Conservation (phyloP, 2,113 vertebrate species). For the Tringa solitaria region DNA sequence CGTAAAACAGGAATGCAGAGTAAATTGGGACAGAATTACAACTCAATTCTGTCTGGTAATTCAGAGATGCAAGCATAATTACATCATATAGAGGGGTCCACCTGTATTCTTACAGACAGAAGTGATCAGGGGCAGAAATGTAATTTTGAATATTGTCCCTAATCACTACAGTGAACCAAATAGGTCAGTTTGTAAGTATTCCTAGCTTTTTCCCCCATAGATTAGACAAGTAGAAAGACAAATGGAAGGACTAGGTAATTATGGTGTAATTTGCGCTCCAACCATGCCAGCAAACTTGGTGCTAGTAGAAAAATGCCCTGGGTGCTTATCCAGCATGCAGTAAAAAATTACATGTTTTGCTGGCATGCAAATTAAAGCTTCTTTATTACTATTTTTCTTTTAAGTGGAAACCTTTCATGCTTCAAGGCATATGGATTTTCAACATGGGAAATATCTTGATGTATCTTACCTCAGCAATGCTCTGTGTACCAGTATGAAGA, state of each 20-base stretch:
- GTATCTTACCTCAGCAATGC: background rate
- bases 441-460: fast-evolving
- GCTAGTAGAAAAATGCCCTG: background rate
- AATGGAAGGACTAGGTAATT: background rate
- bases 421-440: background rate
- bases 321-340: background rate
- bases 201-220: background rate
- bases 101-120: background rate
- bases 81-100: fast-evolving
- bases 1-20: background rate
- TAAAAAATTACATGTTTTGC: background rate
- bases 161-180: background rate
- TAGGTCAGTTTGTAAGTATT: background rate
- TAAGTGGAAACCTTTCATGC: background rate
- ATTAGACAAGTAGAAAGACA: background rate
- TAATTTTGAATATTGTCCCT: background rate
- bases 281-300: background rate
- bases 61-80: background rate
- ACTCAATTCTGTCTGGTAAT: background rate
- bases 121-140: fast-evolving
- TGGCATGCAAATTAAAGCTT: background rate
- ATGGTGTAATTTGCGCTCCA: background rate
- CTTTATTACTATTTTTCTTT: background rate
- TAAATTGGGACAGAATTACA: background rate
- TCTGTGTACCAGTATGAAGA: background rate